phyloP scores from a whole-genome alignment of 2,888 invertebrate species.

The Neoaliturus tenellus region DNA sequence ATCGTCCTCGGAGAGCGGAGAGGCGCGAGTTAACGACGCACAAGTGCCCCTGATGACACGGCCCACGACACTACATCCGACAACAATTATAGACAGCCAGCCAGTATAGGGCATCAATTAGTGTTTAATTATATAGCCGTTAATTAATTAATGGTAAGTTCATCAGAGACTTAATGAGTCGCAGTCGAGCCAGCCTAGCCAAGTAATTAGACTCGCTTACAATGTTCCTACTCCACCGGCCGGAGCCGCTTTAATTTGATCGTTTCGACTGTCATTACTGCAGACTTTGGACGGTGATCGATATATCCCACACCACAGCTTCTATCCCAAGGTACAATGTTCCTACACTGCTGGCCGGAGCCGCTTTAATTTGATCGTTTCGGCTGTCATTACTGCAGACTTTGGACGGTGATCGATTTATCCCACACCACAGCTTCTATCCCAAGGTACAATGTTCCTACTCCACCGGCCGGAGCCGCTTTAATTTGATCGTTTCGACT shows the following conservation, averaged over 20 bases:
- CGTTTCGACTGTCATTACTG: slow-evolving; percentile 51
- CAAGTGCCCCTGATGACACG: background rate
- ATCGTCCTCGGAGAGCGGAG: background rate
- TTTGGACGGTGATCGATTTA: slow-evolving; percentile 27
- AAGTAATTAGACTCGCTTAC: slow-evolving; percentile 51
- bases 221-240: slow-evolving; percentile 35
- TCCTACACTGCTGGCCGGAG: slow-evolving; percentile 5
- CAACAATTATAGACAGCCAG: slow-evolving; percentile 40
- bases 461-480: slow-evolving; percentile 10
- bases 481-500: slow-evolving; percentile 32
- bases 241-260: slow-evolving; percentile 45
- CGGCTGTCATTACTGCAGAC: slow-evolving; percentile 30
- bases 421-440: background rate
- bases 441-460: background rate
- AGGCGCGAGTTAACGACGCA: slow-evolving; percentile 13
- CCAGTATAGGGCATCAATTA: slow-evolving; percentile 53
- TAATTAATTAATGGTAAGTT: slow-evolving; percentile 54
- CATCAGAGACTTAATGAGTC: slow-evolving; percentile 54
- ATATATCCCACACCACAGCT: background rate
- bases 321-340: background rate
- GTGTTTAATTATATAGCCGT: slow-evolving; percentile 50
- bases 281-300: slow-evolving; percentile 44
- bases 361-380: slow-evolving; percentile 39
- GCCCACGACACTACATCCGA: slow-evolving; percentile 11
- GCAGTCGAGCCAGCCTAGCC: slow-evolving; percentile 24